Evolutionary conservation across 2,888 invertebrate species (phyloP).

Genomic region (Drosophila affinis): DNA sequence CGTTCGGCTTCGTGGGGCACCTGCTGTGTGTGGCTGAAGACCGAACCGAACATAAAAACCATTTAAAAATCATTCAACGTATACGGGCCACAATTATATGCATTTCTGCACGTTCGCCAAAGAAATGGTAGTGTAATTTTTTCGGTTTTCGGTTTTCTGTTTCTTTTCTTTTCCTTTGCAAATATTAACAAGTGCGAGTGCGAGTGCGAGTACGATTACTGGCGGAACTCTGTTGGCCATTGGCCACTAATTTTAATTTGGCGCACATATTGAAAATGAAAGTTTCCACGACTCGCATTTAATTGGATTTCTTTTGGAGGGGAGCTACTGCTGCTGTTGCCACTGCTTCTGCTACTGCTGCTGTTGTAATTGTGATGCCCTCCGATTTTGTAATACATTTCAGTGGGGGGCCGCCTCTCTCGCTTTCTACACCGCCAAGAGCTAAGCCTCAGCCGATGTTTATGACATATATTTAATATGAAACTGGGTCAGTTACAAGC

Average conservation of each 20-base stretch:
- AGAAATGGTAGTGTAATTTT: constrained; percentile 31
- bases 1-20: constrained; percentile 47
- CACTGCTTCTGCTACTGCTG: constrained; percentile 42
- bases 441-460: constrained; percentile 39
- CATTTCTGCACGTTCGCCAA: constrained; percentile 70
- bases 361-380: constrained; percentile 61
- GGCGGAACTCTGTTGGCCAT: constrained; percentile 26
- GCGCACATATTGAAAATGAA: constrained; percentile 77
- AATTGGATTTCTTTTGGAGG: constrained; percentile 62
- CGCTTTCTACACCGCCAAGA: constrained; percentile 61
- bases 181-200: constrained; percentile 28
- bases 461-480: constrained; percentile 68
- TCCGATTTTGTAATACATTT: constrained; percentile 42
- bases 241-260: constrained; percentile 67
- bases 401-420: constrained; percentile 15
- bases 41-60: constrained; percentile 46
- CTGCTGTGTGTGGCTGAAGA: constrained; percentile 14
- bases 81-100: constrained; percentile 68
- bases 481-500: constrained; percentile 71
- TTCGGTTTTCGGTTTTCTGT: constrained; percentile 8
- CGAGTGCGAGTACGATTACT: constrained; percentile 22
- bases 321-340: constrained; percentile 49
- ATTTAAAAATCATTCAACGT: constrained; percentile 65
- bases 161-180: constrained; percentile 26
- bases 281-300: constrained; percentile 71